Base-by-base conservation (phyloP, 2,888 invertebrate genomes). In the Uropetala carovei region DNA sequence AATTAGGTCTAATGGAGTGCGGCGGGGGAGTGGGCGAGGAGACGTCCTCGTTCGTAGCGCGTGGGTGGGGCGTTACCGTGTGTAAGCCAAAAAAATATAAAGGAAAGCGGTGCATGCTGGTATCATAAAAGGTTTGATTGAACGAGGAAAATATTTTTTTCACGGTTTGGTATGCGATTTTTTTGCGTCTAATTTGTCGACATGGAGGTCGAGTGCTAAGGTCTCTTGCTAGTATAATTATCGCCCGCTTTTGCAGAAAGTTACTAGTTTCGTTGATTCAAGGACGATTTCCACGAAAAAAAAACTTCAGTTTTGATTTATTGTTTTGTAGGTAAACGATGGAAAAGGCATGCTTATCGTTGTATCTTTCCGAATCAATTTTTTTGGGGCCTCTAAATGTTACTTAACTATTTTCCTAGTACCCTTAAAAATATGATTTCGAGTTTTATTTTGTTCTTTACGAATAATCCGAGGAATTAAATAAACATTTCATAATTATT, bases 1-100 rank as follows among this genome's bases (percentile, higher is more conserved):
- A 89, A 64, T 89, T 89, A 89, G 60, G 64, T 64, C 68, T 89
- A 89, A 89, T 89, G 89, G 89, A 13, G 64, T 89, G 18, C 1
- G 16, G 8, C 16, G 56, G n/a, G 18, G 43, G 27, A 14, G 27
- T 18, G 18, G 13, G 10, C 16, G 13, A 27, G 9, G 86, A 27
- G 82, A 68, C 82, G 83, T 83, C 83, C 43, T n/a, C 43, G 83
- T 83, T 83, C 9, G 43, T 30, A 43, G 75, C 56, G n/a, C 56
- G 57, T 0, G 27, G 75, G 57, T n/a, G 43, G 43, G 83, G 82
- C 16, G 82, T 10, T 8, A 4, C 18, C 83, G 58, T 7, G 27
- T 0, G 16, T 30, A 59, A 2, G 22, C 43, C 8, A 16, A 86
- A 60, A 60, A 16, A 27, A 86, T 30, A 60, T 60, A 86, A 7